A percentile compares a stretch with the other conserved stretches of the same genome.
Conservation (phyloP, 1,140 invertebrate species). For the Apis cerana region DNA sequence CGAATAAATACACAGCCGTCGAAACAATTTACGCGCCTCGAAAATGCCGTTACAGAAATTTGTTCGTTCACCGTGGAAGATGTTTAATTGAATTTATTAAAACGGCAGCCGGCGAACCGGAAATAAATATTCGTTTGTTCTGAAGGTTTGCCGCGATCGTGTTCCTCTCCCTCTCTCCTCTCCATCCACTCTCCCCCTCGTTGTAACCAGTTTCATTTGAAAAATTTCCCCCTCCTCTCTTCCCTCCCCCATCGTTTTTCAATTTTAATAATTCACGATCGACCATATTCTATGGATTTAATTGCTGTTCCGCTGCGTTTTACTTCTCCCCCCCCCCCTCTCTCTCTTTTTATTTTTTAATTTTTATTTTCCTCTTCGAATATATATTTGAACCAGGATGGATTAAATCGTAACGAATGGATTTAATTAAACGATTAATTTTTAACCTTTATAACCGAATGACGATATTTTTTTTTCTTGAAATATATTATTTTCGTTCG, state of each 20-base stretch:
- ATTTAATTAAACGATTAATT: slow-evolving; percentile 1
- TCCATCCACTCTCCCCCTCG: neutral
- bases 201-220: slow-evolving; percentile 3
- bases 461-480: neutral
- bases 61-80: neutral
- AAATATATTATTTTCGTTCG: neutral
- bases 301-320: neutral
- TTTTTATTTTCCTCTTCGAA: neutral
- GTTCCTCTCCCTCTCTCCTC: too few species aligned
- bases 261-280: slow-evolving; percentile 19
- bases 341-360: neutral
- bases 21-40: slow-evolving; percentile 1
- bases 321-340: neutral
- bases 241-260: neutral
- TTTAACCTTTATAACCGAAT: too few species aligned
- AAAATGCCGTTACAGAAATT: slow-evolving; percentile 10
- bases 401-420: neutral
- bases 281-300: slow-evolving; percentile 10
- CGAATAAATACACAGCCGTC: neutral
- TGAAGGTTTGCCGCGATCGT: neutral
- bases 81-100: slow-evolving; percentile 18
- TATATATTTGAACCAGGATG: neutral
- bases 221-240: neutral
- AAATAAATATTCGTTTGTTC: slow-evolving; percentile 25
- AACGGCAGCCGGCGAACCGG: neutral